Evolutionary conservation across 2,113 vertebrate species (phyloP), one percentile per base, ranked within the genome.

Genomic region (Notarius lentiginosus): DNA sequence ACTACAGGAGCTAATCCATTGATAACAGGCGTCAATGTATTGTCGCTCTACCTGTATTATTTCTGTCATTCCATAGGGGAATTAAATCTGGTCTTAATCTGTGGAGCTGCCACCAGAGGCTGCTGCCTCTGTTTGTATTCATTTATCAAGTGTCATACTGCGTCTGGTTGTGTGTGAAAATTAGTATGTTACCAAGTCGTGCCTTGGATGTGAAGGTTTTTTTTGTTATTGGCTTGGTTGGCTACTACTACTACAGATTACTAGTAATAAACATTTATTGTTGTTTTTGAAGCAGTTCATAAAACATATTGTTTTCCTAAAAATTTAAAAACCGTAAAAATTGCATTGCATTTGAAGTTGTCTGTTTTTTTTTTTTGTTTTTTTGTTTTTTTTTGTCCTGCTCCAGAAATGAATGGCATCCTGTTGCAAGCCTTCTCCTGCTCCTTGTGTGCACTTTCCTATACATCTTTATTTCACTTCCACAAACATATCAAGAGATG

Each of bases 381-480:
- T 34, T n/a, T n/a, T n/a, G 1, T 34, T 41, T 41, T 41, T 41
- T 82, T 70, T 83, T 83, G 61, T 83, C 63, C 65, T 83, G 82
- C 82, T 70, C 82, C 63, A 83, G 82, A 70, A 83, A 68, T 70
- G 82, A 83, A 83, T 70, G 82, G 63, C 65, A 70, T 70, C 82
- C 82, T 53, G 63, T 83, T 70, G 24, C 82, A 70, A 83, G 49
- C 63, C 63, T 55, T 83, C 82, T 83, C 82, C 82, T 83, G 82
- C 63, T 83, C 82, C 82, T 70, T 83, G 82, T 83, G 82, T 70
- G 82, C 82, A 70, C 82, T 83, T 83, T 83, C 82, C 61, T 83
- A 70, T 83, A 83, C 82, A 83, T 83, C 82, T 56, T 68, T 68
- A 83, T 70, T 68, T 70, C 63, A 83, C 65, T 70, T 83, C 82